Percentiles rank a stretch among this genome's conserved stretches.
These are phyloP conservation scores for Siphamia tubifer DNA, from an alignment of 2,113 vertebrate genomes.

Conservation along the genomic window DNA sequence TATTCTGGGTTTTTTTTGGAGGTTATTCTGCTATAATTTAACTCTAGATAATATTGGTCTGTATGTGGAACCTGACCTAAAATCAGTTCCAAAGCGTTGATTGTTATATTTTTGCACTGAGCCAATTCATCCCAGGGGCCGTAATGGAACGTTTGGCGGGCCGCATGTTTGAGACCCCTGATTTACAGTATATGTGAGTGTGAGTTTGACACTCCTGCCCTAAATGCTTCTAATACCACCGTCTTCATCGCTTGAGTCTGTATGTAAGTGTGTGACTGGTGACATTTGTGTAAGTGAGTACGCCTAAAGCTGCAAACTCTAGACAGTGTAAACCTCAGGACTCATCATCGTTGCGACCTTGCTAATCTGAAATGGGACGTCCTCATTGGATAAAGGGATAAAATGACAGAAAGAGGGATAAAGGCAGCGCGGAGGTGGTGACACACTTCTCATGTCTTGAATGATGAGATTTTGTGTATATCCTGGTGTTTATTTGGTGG, in stretches of 20 bases:
- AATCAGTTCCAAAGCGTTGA: no score
- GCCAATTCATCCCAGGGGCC: no score
- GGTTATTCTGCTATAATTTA: no score
- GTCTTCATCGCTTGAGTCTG: conserved; percentile 56
- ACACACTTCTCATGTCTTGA: conserved; percentile 26
- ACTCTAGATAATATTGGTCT: no score
- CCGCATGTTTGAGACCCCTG: no score
- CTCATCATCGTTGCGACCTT: conserved; percentile 41
- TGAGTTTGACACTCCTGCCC: no score
- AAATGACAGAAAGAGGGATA: conserved; percentile 20
- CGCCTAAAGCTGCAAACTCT: neutral
- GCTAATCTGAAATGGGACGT: conserved; percentile 25
- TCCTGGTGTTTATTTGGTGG: conserved; percentile 48
- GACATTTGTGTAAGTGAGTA: neutral
- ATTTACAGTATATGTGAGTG: no score
- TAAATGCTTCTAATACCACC: conserved; percentile 63
- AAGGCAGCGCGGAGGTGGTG: conserved; percentile 39
- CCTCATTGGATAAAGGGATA: conserved; percentile 36
- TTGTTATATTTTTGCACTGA: no score
- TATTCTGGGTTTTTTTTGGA: no score
- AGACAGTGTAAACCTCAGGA: neutral
- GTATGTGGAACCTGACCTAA: no score
- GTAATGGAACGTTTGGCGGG: no score
- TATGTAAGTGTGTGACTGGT: conserved; percentile 10
- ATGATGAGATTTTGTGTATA: conserved; percentile 33